phyloP scores from a whole-genome alignment of 1,140 invertebrate genomes.

The Triops longicaudatus region DNA sequence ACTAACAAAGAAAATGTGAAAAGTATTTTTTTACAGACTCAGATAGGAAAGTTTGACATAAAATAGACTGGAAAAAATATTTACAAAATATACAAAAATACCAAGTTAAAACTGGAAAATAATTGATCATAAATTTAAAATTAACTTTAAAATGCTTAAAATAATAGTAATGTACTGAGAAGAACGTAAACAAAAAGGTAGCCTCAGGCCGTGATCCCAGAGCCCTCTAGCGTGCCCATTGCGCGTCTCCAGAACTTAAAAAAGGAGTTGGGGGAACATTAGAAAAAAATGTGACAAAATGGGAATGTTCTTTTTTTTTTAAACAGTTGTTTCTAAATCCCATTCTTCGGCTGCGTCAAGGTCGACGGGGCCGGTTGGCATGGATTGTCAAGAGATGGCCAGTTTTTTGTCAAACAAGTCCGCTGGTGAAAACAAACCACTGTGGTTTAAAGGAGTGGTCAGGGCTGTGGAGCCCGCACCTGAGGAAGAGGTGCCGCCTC shows the following conservation, averaged over 20 bases:
- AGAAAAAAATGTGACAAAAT: neutral
- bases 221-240: neutral
- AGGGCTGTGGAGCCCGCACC: neutral
- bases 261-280: neutral
- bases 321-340: slow-evolving; percentile 27
- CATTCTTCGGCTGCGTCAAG: slow-evolving; percentile 17
- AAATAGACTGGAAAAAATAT: too few species aligned
- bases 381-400: slow-evolving; percentile 28
- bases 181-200: neutral
- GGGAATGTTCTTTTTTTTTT: neutral
- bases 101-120: too few species aligned
- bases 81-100: too few species aligned
- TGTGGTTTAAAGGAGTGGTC: neutral
- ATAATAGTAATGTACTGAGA: neutral
- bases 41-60: too few species aligned
- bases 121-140: too few species aligned
- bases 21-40: too few species aligned
- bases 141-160: too few species aligned
- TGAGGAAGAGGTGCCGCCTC: neutral
- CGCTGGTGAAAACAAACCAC: neutral
- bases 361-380: neutral
- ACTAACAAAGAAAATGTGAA: neutral
- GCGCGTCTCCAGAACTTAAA: neutral
- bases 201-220: neutral
- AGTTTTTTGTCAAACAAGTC: slow-evolving; percentile 26